phyloP scores from a whole-genome alignment of 1,140 invertebrate genomes.

The Hypsibius dujardini region DNA sequence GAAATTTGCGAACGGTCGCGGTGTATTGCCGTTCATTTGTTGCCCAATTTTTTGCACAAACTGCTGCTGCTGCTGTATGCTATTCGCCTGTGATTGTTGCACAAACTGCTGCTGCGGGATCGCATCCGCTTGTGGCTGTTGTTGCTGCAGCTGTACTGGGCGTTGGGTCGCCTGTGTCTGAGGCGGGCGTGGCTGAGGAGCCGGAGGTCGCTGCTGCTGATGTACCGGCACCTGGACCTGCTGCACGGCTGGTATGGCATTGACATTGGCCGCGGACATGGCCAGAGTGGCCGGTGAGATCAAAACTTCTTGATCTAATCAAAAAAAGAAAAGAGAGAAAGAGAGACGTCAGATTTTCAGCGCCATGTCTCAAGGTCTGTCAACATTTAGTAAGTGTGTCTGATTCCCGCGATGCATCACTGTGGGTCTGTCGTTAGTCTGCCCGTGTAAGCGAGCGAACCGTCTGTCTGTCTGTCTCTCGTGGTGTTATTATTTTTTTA shows the following conservation, averaged over 20 bases:
- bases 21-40: too few relatives aligned
- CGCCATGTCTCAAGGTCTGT: conserved; percentile 18
- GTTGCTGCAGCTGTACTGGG: background rate
- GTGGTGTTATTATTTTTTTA: too few relatives aligned
- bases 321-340: background rate
- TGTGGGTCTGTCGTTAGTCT: too few relatives aligned
- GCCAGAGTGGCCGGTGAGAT: conserved; percentile 8
- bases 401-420: too few relatives aligned
- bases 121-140: background rate
- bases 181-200: background rate
- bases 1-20: too few relatives aligned
- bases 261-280: background rate
- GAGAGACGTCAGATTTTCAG: too few relatives aligned
- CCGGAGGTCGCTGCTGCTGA: background rate
- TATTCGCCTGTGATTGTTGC: background rate
- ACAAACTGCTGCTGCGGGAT: background rate
- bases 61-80: too few relatives aligned
- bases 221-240: background rate
- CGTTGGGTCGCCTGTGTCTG: background rate
- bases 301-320: conserved; percentile 10
- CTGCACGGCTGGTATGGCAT: background rate
- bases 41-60: too few relatives aligned
- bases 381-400: too few relatives aligned
- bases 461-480: too few relatives aligned
- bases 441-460: too few relatives aligned